These are phyloP conservation scores for Yoshiicerus persimilis DNA, from an alignment of 1,140 invertebrate genomes.

Conservation along the genomic window DNA sequence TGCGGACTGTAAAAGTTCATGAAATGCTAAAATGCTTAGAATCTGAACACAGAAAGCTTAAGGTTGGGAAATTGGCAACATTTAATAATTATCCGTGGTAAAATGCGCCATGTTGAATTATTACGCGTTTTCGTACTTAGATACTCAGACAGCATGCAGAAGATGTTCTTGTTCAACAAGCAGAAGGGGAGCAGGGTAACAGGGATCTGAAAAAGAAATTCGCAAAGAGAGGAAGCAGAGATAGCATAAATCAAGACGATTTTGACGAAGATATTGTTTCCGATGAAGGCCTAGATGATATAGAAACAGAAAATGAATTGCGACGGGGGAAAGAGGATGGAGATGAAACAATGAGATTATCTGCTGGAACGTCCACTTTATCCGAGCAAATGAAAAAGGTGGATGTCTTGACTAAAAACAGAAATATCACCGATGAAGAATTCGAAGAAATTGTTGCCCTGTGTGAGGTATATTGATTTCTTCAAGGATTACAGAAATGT, in stretches of 20 bases:
- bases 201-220: background rate
- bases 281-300: background rate
- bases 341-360: too few relatives aligned
- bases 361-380: background rate
- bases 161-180: background rate
- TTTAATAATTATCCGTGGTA: background rate
- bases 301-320: background rate
- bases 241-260: background rate
- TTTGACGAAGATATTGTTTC: background rate
- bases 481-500: background rate
- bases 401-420: background rate
- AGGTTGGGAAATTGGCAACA: background rate
- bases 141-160: background rate
- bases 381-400: background rate
- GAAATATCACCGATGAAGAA: constrained; percentile 33
- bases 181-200: background rate
- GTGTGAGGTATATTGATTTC: constrained; percentile 29
- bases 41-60: constrained; percentile 39
- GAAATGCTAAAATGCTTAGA: constrained; percentile 42
- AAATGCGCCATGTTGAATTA: background rate
- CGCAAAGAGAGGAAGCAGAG: background rate
- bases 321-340: background rate
- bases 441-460: constrained; percentile 42
- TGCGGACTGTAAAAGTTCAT: constrained; percentile 42
- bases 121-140: too few relatives aligned